These are phyloP conservation scores for Pecten maximus DNA, from an alignment of 2,888 invertebrate genomes.

Conservation along the genomic window DNA sequence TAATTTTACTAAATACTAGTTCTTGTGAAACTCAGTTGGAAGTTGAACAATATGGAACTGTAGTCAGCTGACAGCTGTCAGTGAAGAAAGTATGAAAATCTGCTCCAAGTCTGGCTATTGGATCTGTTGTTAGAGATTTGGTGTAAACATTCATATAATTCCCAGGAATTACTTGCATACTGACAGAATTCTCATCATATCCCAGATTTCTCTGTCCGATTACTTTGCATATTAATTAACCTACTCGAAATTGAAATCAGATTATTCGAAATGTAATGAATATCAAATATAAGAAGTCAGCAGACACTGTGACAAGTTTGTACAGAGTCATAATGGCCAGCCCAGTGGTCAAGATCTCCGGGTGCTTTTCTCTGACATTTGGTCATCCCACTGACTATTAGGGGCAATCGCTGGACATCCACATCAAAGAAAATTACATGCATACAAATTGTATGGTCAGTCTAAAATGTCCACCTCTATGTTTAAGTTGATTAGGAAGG, in stretches of 20 bases:
- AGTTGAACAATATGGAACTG: slow-evolving; percentile 20
- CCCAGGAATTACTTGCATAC: neutral
- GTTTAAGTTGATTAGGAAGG: slow-evolving; percentile 33
- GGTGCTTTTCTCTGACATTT: slow-evolving; percentile 9
- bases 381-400: neutral
- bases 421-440: slow-evolving; percentile 25
- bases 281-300: slow-evolving; percentile 19
- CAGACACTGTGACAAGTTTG: neutral
- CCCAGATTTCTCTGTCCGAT: neutral
- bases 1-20: slow-evolving; percentile 17
- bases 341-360: neutral
- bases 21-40: neutral
- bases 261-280: slow-evolving; percentile 31
- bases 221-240: slow-evolving; percentile 29
- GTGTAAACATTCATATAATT: neutral
- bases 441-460: slow-evolving; percentile 35
- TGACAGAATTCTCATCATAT: slow-evolving; percentile 30
- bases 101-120: neutral
- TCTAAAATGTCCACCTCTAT: slow-evolving; percentile 6
- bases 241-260: slow-evolving; percentile 30
- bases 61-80: slow-evolving; percentile 13
- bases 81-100: neutral
- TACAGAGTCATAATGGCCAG: neutral
- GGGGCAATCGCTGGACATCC: neutral
- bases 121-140: neutral